These are phyloP conservation scores for Larimichthys polyactis DNA, from an alignment of 2,113 vertebrate species.

Conservation along the genomic window DNA sequence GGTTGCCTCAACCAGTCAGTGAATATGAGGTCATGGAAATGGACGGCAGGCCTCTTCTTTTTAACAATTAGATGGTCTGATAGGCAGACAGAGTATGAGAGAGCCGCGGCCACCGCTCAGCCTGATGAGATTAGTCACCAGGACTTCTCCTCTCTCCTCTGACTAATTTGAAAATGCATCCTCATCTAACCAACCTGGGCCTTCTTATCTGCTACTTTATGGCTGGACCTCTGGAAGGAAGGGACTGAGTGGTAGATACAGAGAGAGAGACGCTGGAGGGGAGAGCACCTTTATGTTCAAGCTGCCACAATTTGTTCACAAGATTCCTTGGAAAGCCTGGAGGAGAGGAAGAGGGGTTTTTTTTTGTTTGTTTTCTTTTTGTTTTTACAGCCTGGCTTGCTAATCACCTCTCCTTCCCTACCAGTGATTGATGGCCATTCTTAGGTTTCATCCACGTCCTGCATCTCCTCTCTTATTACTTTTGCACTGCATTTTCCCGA, in stretches of 20 bases:
- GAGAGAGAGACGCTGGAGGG: constrained; percentile 4
- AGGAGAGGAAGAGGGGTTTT: constrained; percentile 36
- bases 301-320: constrained; percentile 41
- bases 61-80: constrained; percentile 68
- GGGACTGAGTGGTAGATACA: background rate
- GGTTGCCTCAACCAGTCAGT: constrained; percentile 29
- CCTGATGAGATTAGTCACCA: constrained; percentile 71
- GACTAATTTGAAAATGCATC: constrained; percentile 73
- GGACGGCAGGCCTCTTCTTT: constrained; percentile 55
- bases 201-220: constrained; percentile 58
- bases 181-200: constrained; percentile 51
- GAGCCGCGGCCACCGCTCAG: constrained; percentile 42
- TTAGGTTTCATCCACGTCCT: constrained; percentile 48
- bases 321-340: constrained; percentile 30
- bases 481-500: constrained; percentile 27
- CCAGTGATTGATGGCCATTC: constrained; percentile 64
- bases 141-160: constrained; percentile 62
- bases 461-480: constrained; percentile 27
- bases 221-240: constrained; percentile 23
- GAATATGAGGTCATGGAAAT: constrained; percentile 69
- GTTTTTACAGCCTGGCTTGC: constrained; percentile 1
- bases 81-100: constrained; percentile 55
- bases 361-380: background rate
- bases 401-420: constrained; percentile 52
- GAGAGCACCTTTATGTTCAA: background rate